Conservation (phyloP, 92 coral and sea anemone species). For the Montipora capitata region DNA sequence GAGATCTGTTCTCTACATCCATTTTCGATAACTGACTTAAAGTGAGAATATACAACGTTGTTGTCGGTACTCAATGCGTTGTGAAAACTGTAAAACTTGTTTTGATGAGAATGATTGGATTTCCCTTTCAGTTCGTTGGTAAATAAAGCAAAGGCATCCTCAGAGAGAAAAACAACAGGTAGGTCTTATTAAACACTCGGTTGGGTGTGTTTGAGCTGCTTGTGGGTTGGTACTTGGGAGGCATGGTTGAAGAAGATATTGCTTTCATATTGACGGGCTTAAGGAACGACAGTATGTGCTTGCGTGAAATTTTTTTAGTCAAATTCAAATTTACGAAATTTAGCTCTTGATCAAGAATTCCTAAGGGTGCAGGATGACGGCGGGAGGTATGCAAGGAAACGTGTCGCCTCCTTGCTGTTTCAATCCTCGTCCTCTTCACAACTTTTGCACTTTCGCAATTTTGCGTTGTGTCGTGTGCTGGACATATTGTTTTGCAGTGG, state of each 20-base stretch:
- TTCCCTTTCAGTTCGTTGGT: slow-evolving; percentile 59
- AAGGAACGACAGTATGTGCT: too few species aligned
- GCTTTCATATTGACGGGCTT: background rate
- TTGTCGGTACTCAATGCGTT: too few species aligned
- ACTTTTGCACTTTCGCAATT: background rate
- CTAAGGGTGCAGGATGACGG: too few species aligned
- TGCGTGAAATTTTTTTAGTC: too few species aligned
- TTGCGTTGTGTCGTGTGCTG: background rate
- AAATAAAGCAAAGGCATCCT: slow-evolving; percentile 56
- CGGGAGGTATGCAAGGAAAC: too few species aligned
- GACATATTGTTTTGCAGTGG: background rate
- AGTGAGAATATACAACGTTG: too few species aligned
- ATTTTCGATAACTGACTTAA: too few species aligned
- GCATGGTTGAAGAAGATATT: background rate
- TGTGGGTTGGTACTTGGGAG: background rate
- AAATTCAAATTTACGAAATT: too few species aligned
- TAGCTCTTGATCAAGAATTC: too few species aligned
- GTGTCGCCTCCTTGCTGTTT: too few species aligned
- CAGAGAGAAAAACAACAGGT: slow-evolving; percentile 57
- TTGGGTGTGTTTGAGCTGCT: too few species aligned
- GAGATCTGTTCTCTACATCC: background rate
- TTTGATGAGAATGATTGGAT: background rate
- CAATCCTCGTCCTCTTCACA: too few species aligned
- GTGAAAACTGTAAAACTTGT: background rate
- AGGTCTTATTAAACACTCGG: background rate